Base-by-base conservation (phyloP, 1,140 invertebrate genomes). In the Leptinotarsa undecemlineata region DNA sequence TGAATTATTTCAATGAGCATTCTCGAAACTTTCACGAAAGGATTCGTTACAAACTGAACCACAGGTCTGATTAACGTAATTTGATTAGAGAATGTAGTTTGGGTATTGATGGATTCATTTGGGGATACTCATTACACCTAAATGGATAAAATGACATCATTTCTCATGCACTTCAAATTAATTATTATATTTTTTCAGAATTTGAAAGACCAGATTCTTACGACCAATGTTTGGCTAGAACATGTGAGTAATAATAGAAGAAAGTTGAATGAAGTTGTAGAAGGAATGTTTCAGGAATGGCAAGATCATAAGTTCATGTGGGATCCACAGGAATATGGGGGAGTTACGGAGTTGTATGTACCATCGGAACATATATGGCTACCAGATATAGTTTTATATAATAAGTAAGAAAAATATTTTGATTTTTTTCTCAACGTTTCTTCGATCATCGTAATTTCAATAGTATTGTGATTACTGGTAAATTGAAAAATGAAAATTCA, bases 311-410 rank as follows among this genome's bases (percentile, higher is more conserved):
- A 98, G 88, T 95, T 99, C 84, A 91, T 91, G 83, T 99, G 97
- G 97, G 94, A 98, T 86, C 96, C 96, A 1, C 86, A 89, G 61
- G 96, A 98, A 83, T 99, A 99, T 85, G 97, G 97, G 1, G 97
- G 96, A 11, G 95, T 98, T 42, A 95, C 91, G 5, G 95, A 96
- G 85, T 89, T 97, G 57, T 96, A 96, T 85, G 95, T 97, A 63
- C 95, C 95, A 15, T 95, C 94, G 8, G 95, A 96, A 86, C 94
- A 96, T 84, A 96, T 97, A 82, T 97, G 95, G 95, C 87, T 97
- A 60, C 97, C 97, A 17, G 97, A 98, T 85, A 96, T 98, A 80
- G 95, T 98, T 17, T 90, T 98, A n/a, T 98, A 97, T 85, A 98
- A 98, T 88, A 98, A 98, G 94, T 96, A 88, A 90, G 72, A 42